phyloP scores from a whole-genome alignment of 2,797 vertebrate genomes.

The Phalanger gymnotis region DNA sequence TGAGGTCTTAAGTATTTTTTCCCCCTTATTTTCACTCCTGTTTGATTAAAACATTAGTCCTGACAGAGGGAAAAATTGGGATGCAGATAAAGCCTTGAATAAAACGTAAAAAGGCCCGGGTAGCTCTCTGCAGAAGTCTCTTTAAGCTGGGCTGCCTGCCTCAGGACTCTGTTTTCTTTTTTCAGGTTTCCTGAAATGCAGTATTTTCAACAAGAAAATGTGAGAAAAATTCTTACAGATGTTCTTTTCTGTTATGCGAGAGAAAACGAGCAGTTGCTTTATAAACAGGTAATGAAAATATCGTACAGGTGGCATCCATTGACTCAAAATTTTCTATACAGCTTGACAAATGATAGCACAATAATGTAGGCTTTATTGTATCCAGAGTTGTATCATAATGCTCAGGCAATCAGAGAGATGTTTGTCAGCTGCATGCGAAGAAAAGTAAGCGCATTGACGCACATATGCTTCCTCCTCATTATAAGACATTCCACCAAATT shows the following conservation, averaged over 20 bases:
- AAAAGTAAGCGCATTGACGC: constrained; percentile 75
- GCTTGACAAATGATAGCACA: constrained; percentile 80
- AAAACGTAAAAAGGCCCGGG: constrained; percentile 37
- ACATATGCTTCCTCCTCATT: constrained; percentile 78
- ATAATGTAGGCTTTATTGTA: constrained; percentile 80
- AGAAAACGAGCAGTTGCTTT: constrained; percentile 98
- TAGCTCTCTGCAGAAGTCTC: constrained; percentile 56
- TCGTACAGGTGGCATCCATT: constrained; percentile 83
- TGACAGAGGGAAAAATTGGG: neutral
- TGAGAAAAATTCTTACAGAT: constrained; percentile 98
- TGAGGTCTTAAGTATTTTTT: constrained; percentile 8
- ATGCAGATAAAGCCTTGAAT: constrained; percentile 31
- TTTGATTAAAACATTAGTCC: neutral
- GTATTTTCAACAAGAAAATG: constrained; percentile 97
- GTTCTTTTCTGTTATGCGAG: constrained; percentile 99
- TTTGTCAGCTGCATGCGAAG: constrained; percentile 78
- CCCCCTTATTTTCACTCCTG: constrained; percentile 4
- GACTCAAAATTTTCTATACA: constrained; percentile 79
- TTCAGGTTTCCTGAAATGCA: constrained; percentile 97
- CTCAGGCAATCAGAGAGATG: constrained; percentile 79
- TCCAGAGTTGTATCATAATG: constrained; percentile 78
- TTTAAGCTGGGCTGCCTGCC: constrained; percentile 59
- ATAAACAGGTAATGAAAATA: constrained; percentile 95
- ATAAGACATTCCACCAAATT: constrained; percentile 70
- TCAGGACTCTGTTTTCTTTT: constrained; percentile 70